Evolutionary conservation across 64 coral and sea anemone species (phyloP), one percentile per base, ranked within the genome.

Genomic region (Pachyseris speciosa): DNA sequence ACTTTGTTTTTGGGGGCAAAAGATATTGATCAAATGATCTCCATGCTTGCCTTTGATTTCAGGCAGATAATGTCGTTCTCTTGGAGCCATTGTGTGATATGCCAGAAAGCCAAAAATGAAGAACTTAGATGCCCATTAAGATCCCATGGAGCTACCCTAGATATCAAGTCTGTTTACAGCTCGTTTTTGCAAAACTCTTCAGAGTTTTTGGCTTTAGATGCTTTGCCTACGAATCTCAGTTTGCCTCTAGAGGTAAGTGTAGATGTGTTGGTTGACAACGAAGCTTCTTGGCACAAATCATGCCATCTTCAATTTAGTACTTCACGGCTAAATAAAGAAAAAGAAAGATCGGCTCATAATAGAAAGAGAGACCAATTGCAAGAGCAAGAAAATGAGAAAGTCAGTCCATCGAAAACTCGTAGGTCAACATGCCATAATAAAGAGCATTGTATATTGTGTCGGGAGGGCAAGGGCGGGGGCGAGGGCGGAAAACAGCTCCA

Each of bases 121-220:
- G 86, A 88, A 41, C 52, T 88, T 20, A 88, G 72, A 48, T 88
- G 86, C 48, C 37, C n/a, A n/a, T n/a, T n/a, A n/a, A n/a, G n/a
- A n/a, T n/a, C n/a, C n/a, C n/a, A n/a, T n/a, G n/a, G n/a, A n/a
- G n/a, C n/a, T n/a, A n/a, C n/a, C n/a, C n/a, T n/a, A n/a, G n/a
- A n/a, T n/a, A n/a, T n/a, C n/a, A n/a, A n/a, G n/a, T n/a, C n/a
- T n/a, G n/a, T n/a, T n/a, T n/a, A n/a, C n/a, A n/a, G n/a, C n/a
- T n/a, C n/a, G n/a, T n/a, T n/a, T n/a, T n/a, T n/a, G n/a, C n/a
- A n/a, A n/a, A n/a, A n/a, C n/a, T n/a, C n/a, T 59, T 36, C 48
- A 6, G 86, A 88, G 69, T 88, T 88, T 59, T 37, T 3, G 5
- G 5, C n/a, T 20, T 38, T 88, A 30, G 70, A 75, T 75, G 3